Percentiles rank a stretch among this genome's conserved stretches.
Conservation (phyloP, 2,888 invertebrate species). For the Melikaiella ostensackeni region DNA sequence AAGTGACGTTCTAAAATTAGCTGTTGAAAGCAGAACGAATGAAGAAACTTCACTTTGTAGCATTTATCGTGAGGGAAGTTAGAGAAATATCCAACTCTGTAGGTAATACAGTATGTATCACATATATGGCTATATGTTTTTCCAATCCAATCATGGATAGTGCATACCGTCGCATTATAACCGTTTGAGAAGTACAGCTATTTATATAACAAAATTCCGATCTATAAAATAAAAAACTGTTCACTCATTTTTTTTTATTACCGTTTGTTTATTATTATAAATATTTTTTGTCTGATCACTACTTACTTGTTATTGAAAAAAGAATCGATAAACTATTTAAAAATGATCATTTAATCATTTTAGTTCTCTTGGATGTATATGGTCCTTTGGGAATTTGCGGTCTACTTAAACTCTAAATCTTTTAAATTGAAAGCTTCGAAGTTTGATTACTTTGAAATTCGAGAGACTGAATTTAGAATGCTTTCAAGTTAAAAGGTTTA, state of each 20-base stretch:
- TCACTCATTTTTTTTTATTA: no score
- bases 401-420: conserved; percentile 22
- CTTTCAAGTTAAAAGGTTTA: conserved; percentile 30
- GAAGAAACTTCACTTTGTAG: conserved; percentile 9
- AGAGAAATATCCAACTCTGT: background rate
- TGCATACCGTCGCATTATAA: background rate
- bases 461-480: conserved; percentile 1
- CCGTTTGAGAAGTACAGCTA: background rate
- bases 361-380: background rate
- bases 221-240: no score
- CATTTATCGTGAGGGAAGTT: background rate
- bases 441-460: conserved; percentile 25
- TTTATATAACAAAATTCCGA: no score
- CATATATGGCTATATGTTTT: background rate
- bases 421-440: conserved; percentile 34
- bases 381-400: conserved; percentile 6
- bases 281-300: no score
- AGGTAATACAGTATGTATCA: background rate
- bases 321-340: no score
- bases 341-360: background rate
- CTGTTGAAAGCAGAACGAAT: conserved; percentile 10
- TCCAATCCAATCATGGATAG: background rate
- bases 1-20: conserved; percentile 26
- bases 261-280: no score
- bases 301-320: no score